Evolutionary conservation across 2,113 vertebrate genomes (phyloP), one percentile per base, ranked within the genome.

Genomic region (Oreocharis arfaki): DNA sequence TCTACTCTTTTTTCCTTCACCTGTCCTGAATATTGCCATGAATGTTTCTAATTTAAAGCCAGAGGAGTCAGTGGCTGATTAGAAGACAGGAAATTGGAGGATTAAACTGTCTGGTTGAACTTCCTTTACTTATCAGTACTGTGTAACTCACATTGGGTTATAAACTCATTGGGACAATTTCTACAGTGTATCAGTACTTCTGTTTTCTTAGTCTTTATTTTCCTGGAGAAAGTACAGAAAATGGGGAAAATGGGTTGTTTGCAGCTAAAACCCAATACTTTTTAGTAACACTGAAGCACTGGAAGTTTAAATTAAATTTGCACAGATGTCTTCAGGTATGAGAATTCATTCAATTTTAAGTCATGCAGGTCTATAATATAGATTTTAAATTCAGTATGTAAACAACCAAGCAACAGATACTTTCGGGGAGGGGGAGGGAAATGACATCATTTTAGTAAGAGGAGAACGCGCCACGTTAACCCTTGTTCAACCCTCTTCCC

Each of bases 41-140:
- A 98, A 98, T 99, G 99, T 98, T 99, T 99, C 98, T 98, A 98
- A 99, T 99, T 99, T 99, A 98, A 97, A 98, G 96, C 97, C 97
- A 94, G 98, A 98, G 98, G 98, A 98, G 97, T 97, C 98, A 97
- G 98, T 98, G 98, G 98, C 98, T 99, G 99, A 99, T 99, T 99
- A 99, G 98, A 99, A 98, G 98, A 98, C 98, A 99, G 99, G 99
- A 99, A 99, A 99, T 99, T 99, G 98, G 98, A 98, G 98, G 99
- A 99, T 99, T 99, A 99, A 99, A 98, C 98, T 98, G 99, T 99
- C 99, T 99, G 98, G 98, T 99, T 98, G 98, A 99, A 99, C 99
- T 99, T 99, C 99, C 99, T 99, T 98, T 98, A 97, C 96, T 98
- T 98, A 98, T 98, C 98, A 98, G 97, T 97, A 92, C 97, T 96